Evolutionary conservation across 2,888 invertebrate species (phyloP).

Genomic region (Hofmannophila pseudospretella): DNA sequence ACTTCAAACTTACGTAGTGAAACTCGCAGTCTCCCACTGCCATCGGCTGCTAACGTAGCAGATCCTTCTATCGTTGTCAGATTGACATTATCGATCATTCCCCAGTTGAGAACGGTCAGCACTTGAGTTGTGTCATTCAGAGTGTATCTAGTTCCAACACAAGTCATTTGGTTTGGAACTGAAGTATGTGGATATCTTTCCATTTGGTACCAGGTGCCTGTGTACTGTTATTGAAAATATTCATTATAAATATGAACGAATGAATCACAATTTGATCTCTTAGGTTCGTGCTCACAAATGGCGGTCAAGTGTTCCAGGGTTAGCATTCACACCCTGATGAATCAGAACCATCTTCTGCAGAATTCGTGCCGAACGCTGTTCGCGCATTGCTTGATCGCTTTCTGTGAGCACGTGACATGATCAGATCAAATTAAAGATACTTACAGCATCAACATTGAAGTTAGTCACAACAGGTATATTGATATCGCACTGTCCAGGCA

Average conservation of each 20-base stretch:
- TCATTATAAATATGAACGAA: too few species aligned
- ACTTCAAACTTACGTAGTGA: too few species aligned
- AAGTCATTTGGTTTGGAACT: slow-evolving; percentile 34
- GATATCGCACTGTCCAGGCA: slow-evolving; percentile 57
- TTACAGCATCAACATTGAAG: slow-evolving; percentile 43
- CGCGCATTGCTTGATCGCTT: too few species aligned
- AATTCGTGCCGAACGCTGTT: too few species aligned
- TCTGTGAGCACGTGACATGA: too few species aligned
- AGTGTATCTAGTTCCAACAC: slow-evolving; percentile 46
- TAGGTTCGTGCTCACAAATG: too few species aligned
- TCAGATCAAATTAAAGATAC: too few species aligned
- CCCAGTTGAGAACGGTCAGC: slow-evolving; percentile 51
- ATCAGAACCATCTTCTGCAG: too few species aligned
- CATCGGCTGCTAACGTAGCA: slow-evolving; percentile 35
- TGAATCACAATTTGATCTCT: too few species aligned
- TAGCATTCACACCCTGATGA: too few species aligned
- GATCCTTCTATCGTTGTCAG: slow-evolving; percentile 36
- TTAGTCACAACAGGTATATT: slow-evolving; percentile 39
- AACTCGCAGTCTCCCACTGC: slow-evolving; percentile 42
- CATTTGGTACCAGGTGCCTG: slow-evolving; percentile 59
- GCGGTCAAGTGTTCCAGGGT: too few species aligned
- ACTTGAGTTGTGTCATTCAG: slow-evolving; percentile 29
- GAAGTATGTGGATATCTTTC: slow-evolving; percentile 42
- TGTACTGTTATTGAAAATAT: not conserved
- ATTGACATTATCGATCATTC: slow-evolving; percentile 41